Evolutionary conservation across 2,888 invertebrate genomes (phyloP), one percentile per base, ranked within the genome.

Genomic region (Drosophila merina): DNA sequence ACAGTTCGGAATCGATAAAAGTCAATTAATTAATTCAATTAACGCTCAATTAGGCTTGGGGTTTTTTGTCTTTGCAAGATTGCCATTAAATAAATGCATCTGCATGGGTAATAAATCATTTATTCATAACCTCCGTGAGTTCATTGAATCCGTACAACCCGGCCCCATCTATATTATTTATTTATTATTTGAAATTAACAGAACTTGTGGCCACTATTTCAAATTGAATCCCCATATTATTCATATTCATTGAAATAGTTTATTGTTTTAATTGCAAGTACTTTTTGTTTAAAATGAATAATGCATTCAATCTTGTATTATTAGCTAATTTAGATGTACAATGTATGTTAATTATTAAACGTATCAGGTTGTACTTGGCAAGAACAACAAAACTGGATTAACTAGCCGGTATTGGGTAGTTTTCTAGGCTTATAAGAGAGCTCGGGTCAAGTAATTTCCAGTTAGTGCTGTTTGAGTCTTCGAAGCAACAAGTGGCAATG

Each of bases 11-110:
- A 28, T 31, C 48, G 14, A 44, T 42, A 20, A 57, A 38, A 20
- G 9, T 7, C n/a, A 49, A 63, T 71, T 73, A 68, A 76, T 79
- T 58, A 52, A 67, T 67, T 52, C 48, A 44, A 50, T 59, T 67
- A 54, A 45, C 42, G 55, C 57, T 45, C 59, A 69, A 78, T 78
- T 71, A 48, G 40, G 25, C 73, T 56, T 67, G 56, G 42, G 25
- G 31, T 44, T 48, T 51, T 38, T 14, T 50, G 8, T 28, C 38
- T n/a, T 57, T 52, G n/a, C 57, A 12, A 1, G 2, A n/a, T 36
- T 36, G 28, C 45, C 10, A 56, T 55, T 57, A 47, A 58, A 58
- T 75, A 52, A 58, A 36, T 48, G 31, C 26, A 67, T 10, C n/a
- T 10, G 26, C 12, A 38, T 12, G 45, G 31, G 14, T 6, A 28